Evolutionary conservation across 2,888 invertebrate species (phyloP).

Genomic region (Furcula furcula): DNA sequence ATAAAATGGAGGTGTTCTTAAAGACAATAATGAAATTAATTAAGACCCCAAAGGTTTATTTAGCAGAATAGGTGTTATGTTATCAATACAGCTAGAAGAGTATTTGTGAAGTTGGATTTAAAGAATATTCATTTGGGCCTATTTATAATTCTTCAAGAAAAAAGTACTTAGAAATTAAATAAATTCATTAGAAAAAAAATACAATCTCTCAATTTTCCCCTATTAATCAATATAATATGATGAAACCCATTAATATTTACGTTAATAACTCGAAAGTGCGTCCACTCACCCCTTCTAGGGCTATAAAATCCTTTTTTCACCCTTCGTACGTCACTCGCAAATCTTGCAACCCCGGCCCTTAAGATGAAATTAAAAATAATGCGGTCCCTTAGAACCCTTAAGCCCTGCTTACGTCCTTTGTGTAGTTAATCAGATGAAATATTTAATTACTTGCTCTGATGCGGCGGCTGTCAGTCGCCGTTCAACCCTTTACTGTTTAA

Average conservation of each 20-base stretch:
- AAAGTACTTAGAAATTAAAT: too few relatives aligned
- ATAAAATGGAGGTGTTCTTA: too few relatives aligned
- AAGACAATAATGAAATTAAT: too few relatives aligned
- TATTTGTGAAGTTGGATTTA: too few relatives aligned
- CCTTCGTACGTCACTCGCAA: slow-evolving; percentile 57
- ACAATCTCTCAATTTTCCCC: neutral
- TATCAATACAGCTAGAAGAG: too few relatives aligned
- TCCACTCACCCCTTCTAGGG: slow-evolving; percentile 49
- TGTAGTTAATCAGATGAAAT: slow-evolving; percentile 78
- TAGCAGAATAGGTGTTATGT: too few relatives aligned
- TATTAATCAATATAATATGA: slow-evolving; percentile 28
- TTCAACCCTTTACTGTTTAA: slow-evolving; percentile 35
- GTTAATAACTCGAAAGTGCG: slow-evolving; percentile 56
- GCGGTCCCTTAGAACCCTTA: slow-evolving; percentile 52
- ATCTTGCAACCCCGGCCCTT: slow-evolving; percentile 48
- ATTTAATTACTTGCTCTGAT: slow-evolving; percentile 70
- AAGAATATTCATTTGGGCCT: too few relatives aligned
- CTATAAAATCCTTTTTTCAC: slow-evolving; percentile 54
- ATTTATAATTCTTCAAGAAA: too few relatives aligned
- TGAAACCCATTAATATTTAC: slow-evolving; percentile 67
- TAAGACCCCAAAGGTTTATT: too few relatives aligned
- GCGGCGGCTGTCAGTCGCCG: slow-evolving; percentile 48
- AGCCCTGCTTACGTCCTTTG: slow-evolving; percentile 54
- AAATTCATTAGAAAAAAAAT: too few relatives aligned
- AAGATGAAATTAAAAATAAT: slow-evolving; percentile 75